Evolutionary conservation across 2,888 invertebrate species (phyloP).

Genomic region (Apotomis turbidana): DNA sequence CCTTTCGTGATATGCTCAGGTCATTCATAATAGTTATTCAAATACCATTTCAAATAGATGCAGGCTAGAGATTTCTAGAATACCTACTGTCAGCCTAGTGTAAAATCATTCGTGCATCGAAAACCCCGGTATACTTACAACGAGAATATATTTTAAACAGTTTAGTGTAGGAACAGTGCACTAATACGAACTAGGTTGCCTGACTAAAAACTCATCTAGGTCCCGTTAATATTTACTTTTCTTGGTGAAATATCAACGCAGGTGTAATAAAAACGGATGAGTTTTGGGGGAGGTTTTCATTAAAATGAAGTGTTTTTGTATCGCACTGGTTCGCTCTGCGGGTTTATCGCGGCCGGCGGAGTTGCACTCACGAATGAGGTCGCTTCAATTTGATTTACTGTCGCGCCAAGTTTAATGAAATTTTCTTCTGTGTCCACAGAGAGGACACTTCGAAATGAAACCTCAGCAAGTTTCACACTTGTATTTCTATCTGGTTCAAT

Average conservation of each 20-base stretch:
- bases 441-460: constrained; percentile 8
- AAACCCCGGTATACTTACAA: too few relatives aligned
- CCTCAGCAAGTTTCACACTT: neutral
- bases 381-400: constrained; percentile 35
- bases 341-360: constrained; percentile 31
- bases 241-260: constrained; percentile 25
- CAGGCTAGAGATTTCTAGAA: too few relatives aligned
- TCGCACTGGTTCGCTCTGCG: constrained; percentile 24
- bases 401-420: constrained; percentile 35
- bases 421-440: constrained; percentile 21
- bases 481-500: too few relatives aligned
- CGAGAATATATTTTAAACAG: too few relatives aligned
- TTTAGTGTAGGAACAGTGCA: too few relatives aligned
- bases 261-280: constrained; percentile 40
- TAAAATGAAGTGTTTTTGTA: constrained; percentile 39
- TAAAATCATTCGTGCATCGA: too few relatives aligned
- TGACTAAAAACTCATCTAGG: neutral
- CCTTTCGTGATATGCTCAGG: too few relatives aligned
- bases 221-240: constrained; percentile 8
- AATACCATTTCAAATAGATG: too few relatives aligned
- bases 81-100: too few relatives aligned
- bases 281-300: constrained; percentile 39
- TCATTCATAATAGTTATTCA: too few relatives aligned
- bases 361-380: constrained; percentile 38
- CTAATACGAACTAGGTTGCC: too few relatives aligned